These are phyloP conservation scores for Tenthredo notha DNA, from an alignment of 2,888 invertebrate species.

Conservation along the genomic window DNA sequence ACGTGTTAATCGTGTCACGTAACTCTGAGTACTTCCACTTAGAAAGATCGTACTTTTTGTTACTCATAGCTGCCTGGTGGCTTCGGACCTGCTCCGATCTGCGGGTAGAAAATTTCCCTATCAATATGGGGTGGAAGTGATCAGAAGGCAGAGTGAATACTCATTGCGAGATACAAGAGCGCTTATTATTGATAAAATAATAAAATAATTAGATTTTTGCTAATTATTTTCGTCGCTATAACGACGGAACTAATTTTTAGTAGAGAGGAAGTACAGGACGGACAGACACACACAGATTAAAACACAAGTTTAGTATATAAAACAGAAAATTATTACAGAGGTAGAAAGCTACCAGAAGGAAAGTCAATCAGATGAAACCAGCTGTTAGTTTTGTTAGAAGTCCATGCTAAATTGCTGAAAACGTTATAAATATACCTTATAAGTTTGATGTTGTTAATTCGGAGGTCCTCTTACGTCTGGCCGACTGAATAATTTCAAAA, in stretches of 20 bases:
- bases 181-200: conserved; percentile 44
- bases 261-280: not conserved
- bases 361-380: conserved; percentile 49
- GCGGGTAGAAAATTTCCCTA: conserved; percentile 57
- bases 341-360: conserved; percentile 7
- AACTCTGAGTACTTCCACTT: conserved; percentile 99
- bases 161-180: not conserved
- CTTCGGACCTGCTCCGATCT: conserved; percentile 92
- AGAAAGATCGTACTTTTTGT: conserved; percentile 95
- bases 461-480: conserved; percentile 70
- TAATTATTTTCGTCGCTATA: not conserved
- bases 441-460: conserved; percentile 78
- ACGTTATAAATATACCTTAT: conserved; percentile 77
- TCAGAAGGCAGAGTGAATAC: not conserved
- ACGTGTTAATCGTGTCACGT: conserved; percentile 98
- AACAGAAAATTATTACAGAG: conserved; percentile 20
- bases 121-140: not conserved
- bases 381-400: conserved; percentile 54
- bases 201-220: not conserved
- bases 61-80: conserved; percentile 88
- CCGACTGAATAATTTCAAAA: conserved; percentile 70
- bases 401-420: conserved; percentile 61
- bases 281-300: not conserved
- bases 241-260: not conserved
- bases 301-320: not conserved